Evolutionary conservation across 30 jellyfish, hydroid and myxozoan species (phyloP), one percentile per base, ranked within the genome.

Genomic region (Chrysaora quinquecirrha): DNA sequence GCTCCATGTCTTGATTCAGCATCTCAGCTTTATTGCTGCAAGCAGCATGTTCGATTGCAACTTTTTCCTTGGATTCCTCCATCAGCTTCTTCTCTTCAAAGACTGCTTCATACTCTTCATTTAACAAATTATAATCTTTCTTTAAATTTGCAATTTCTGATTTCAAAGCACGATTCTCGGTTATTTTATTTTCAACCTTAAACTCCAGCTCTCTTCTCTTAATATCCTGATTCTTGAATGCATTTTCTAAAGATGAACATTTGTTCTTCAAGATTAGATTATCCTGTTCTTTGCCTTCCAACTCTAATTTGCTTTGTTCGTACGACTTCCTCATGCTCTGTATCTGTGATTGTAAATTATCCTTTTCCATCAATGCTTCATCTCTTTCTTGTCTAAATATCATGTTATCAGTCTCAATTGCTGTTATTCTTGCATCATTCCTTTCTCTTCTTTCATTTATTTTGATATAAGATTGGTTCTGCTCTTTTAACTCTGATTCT

Each of bases 351-450:
- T 85, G 33, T 29, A 82, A 34, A 31, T 82, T 68, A 18, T 82
- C 92, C 11, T 29, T 34, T 32, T 54, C 92, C 21, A 48, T 82
- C 3, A 82, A 60, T 0, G 92, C 85, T 23, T 71, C 63, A 19
- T 82, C 92, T 70, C 92, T 82, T 56, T 82, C 92, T 70, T 82
- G 92, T 64, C 92, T 30, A 29, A 52, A 82, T 28, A 82, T 82
- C 73, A 52, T 49, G 30, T 70, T 69, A 71, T 82, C 92, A 28
- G 92, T 82, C 38, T 82, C 92, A 3, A 82, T 14, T 27, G 78
- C 92, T 77, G 69, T 56, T 10, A 82, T 7, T 38, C 68, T 52
- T 12, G 68, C 68, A 4, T 20, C 29, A 16, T 2, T 10, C 4
- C 19, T 52, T 52, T 52, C 68, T 16, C 29, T 52, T 52, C 19